These are phyloP conservation scores for Argyrosomus regius DNA, from an alignment of 2,797 vertebrate species.

Conservation along the genomic window DNA sequence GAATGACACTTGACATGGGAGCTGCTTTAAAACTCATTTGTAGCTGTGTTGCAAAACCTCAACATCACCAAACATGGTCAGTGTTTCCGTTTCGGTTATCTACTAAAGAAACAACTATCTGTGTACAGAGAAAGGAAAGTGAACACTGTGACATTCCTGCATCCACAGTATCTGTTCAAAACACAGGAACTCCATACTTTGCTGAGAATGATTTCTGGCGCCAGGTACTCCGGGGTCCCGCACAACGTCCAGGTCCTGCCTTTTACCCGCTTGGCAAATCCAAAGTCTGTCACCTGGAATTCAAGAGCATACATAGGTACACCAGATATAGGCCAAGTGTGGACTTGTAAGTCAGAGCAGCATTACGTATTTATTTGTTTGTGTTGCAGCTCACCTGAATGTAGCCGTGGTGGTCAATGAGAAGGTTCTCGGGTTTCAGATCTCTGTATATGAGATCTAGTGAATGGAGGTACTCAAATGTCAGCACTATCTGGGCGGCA, in stretches of 20 bases:
- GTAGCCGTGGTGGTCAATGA: conserved; percentile 99
- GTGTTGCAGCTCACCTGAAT: conserved; percentile 90
- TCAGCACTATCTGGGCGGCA: conserved; percentile 99
- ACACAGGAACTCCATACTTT: conserved; percentile 85
- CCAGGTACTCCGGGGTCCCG: conserved; percentile 98
- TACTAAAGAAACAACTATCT: background rate
- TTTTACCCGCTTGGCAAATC: conserved; percentile 99
- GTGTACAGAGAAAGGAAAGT: background rate
- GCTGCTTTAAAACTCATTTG: background rate
- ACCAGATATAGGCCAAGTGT: background rate
- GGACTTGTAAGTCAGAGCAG: background rate
- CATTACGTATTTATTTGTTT: background rate
- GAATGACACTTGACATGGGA: background rate
- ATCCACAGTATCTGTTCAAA: conserved; percentile 7
- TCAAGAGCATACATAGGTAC: background rate
- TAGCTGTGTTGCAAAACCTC: background rate
- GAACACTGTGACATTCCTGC: background rate
- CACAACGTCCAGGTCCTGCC: conserved; percentile 99
- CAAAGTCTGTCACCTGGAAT: conserved; percentile 88
- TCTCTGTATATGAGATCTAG: conserved; percentile 99
- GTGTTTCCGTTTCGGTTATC: background rate
- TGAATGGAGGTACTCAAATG: conserved; percentile 99
- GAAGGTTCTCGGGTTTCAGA: conserved; percentile 99
- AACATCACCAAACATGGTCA: background rate
- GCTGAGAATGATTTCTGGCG: conserved; percentile 99